Percentiles rank a stretch among this genome's conserved stretches.
phyloP scores from a whole-genome alignment of 2,113 vertebrate species.

The Antechinus flavipes region DNA sequence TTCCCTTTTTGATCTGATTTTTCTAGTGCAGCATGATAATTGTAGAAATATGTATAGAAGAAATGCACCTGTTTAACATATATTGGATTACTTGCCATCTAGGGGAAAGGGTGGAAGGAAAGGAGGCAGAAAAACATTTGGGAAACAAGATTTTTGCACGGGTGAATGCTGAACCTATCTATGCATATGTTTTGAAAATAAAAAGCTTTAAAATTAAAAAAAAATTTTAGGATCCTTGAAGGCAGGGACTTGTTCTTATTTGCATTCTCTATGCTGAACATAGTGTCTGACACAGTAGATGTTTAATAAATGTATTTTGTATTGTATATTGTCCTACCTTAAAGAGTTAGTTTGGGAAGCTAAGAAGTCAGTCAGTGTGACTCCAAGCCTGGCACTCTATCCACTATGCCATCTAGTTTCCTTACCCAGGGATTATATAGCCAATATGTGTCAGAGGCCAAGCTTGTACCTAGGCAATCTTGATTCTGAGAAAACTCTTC shows the following conservation, averaged over 20 bases:
- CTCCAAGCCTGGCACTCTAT: background rate
- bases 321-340: background rate
- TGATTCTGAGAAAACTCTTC: background rate
- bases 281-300: background rate
- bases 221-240: background rate
- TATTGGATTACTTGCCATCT: too few species aligned
- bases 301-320: background rate
- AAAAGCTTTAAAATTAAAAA: too few species aligned
- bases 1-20: too few species aligned
- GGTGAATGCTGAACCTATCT: too few species aligned
- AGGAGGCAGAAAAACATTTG: too few species aligned
- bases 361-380: background rate
- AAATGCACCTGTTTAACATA: too few species aligned
- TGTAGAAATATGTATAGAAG: too few species aligned
- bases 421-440: background rate
- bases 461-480: background rate
- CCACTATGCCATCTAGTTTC: background rate
- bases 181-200: too few species aligned
- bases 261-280: background rate
- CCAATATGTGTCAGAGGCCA: background rate
- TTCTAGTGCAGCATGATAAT: too few species aligned
- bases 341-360: background rate
- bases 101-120: too few species aligned
- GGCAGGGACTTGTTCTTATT: background rate
- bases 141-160: too few species aligned